These are phyloP conservation scores for Pipistrellus pipistrellus DNA, from an alignment of 2,797 vertebrate species.

Conservation along the genomic window DNA sequence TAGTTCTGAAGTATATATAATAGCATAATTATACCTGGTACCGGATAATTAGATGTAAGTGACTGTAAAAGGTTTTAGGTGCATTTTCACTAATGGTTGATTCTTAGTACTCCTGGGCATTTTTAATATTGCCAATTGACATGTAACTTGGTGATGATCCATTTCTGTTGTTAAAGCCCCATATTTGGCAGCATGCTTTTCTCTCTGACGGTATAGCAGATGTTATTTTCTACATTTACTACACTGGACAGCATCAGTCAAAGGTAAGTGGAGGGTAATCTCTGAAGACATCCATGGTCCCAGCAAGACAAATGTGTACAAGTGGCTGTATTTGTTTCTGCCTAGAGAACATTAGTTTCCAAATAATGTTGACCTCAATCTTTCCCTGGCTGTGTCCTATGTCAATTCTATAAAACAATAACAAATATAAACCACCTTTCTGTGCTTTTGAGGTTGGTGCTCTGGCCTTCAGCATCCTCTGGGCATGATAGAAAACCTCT, in stretches of 20 bases:
- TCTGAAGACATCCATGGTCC: neutral
- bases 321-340: neutral
- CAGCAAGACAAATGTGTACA: neutral
- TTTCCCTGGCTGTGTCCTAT: neutral
- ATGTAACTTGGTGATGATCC: neutral
- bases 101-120: constrained; percentile 65
- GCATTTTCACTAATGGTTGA: constrained; percentile 63
- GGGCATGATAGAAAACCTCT: neutral
- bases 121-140: constrained; percentile 58
- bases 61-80: constrained; percentile 71
- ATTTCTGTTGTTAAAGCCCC: neutral
- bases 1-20: constrained; percentile 68
- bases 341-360: constrained; percentile 46
- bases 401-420: neutral
- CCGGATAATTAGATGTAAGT: constrained; percentile 70
- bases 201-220: neutral
- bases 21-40: constrained; percentile 62
- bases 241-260: neutral
- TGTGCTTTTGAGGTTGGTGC: neutral
- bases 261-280: neutral
- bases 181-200: neutral
- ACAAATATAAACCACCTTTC: neutral
- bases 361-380: neutral
- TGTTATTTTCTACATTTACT: neutral
- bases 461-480: neutral